These are phyloP conservation scores for Dermatemys mawii DNA, from an alignment of 2,113 vertebrate species.

Conservation along the genomic window DNA sequence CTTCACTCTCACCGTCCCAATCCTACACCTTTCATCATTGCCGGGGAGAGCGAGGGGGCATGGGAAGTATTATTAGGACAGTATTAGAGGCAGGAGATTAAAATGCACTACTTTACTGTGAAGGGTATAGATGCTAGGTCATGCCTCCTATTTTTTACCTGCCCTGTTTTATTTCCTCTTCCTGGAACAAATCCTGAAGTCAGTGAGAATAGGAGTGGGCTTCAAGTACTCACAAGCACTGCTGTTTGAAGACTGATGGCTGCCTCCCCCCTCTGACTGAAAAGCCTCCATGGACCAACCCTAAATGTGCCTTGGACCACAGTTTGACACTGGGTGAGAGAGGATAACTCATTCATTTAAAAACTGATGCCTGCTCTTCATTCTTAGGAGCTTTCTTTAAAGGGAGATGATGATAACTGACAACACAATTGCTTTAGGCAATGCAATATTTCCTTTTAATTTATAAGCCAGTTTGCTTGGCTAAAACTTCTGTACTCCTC, in stretches of 20 bases:
- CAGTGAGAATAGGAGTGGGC: background rate
- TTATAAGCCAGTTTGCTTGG: slow-evolving; percentile 60
- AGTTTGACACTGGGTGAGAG: slow-evolving; percentile 28
- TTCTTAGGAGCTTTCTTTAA: slow-evolving; percentile 49
- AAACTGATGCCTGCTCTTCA: slow-evolving; percentile 57
- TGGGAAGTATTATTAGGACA: slow-evolving; percentile 33
- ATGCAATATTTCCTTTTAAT: slow-evolving; percentile 63
- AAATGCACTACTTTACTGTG: background rate
- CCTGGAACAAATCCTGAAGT: background rate
- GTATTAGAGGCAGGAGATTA: background rate
- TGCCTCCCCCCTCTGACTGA: slow-evolving; percentile 54
- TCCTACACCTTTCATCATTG: slow-evolving; percentile 17
- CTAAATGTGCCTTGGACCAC: slow-evolving; percentile 66
- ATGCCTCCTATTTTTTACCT: background rate
- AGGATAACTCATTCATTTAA: slow-evolving; percentile 58
- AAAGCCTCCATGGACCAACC: slow-evolving; percentile 65
- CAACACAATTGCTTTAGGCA: slow-evolving; percentile 65
- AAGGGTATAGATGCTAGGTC: background rate
- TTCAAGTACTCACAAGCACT: slow-evolving; percentile 32
- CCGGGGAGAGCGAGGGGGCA: background rate
- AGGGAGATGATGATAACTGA: slow-evolving; percentile 34
- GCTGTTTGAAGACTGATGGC: slow-evolving; percentile 41
- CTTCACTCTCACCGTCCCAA: slow-evolving; percentile 9
- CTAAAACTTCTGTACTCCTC: slow-evolving; percentile 35
- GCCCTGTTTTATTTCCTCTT: background rate